Base-by-base conservation (phyloP, 2,797 vertebrate species). In the Sorex maritimensis region DNA sequence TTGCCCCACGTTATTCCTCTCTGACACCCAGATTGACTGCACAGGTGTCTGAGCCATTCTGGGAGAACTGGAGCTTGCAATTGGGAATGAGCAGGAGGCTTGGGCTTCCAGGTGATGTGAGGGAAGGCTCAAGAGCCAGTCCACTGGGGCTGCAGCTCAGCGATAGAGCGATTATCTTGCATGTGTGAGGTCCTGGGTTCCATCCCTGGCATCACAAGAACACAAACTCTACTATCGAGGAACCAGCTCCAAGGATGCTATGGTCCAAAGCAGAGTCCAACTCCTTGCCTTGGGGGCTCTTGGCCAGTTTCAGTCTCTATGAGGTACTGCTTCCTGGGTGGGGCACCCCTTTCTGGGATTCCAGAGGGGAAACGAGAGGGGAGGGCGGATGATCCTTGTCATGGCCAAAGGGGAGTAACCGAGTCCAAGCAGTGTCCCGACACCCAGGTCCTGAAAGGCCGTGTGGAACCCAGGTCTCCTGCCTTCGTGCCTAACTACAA, bases 401-500 rank as follows among this genome's bases (percentile, higher is more conserved):
- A n/a, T 9, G 34, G 34, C 34, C 24, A 9, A 58, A 46, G 19
- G 68, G 71, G 91, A 26, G 89, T 94, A 94, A 93, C 83, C 79
- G 94, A 94, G 93, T 86, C 28, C 0, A 68, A 24, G 63, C 65
- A 46, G 41, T 7, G 41, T 44, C 41, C 41, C 41, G n/a, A 67
- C 21, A 1, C 28, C 44, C 10, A 5, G 26, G n/a, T 94, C 90
- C 71, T 91, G 26, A 84, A 92, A 77, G 55, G 58, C 28, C 4
- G 28, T 84, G 67, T 61, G 8, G 68, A 81, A 71, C 71, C 58
- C 26, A 34, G 11, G 58, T 46, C 91, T 90, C n/a, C 6, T 65
- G 19, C 91, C 86, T 91, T 82, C 91, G 79, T 87, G 75, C 77
- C 68, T 81, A 81, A 86, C 83, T 17, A 46, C 46, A 73, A 93